phyloP scores from a whole-genome alignment of 2,113 vertebrate genomes.

The Zapus hudsonius region DNA sequence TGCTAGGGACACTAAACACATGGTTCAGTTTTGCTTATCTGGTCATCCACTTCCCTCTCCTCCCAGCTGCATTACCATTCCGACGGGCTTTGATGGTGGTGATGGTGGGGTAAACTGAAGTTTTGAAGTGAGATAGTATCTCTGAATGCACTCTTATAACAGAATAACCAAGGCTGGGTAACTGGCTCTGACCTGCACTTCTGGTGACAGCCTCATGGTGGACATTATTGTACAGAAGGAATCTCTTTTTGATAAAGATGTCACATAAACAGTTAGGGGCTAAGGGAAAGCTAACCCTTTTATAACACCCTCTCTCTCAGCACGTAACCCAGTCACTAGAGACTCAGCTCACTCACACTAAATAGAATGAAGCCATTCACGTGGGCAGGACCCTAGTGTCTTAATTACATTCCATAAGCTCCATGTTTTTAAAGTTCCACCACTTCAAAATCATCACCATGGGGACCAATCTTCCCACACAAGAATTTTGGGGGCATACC shows the following conservation, averaged over 20 bases:
- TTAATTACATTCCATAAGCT: neutral
- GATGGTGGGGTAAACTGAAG: neutral
- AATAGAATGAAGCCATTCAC: neutral
- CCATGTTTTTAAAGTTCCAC: neutral
- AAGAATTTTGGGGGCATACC: neutral
- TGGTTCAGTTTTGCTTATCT: neutral
- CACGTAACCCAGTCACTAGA: neutral
- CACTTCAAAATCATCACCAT: neutral
- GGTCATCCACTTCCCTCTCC: neutral
- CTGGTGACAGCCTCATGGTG: neutral
- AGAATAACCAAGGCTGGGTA: neutral
- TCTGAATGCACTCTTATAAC: neutral
- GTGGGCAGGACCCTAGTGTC: neutral
- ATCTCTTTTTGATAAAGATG: neutral
- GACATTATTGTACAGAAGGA: too few species aligned
- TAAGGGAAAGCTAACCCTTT: neutral
- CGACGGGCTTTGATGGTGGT: neutral
- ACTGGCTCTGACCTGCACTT: neutral
- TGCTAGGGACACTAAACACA: neutral
- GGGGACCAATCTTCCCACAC: neutral
- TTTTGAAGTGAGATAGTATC: neutral
- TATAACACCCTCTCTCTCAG: neutral
- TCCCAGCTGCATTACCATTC: neutral
- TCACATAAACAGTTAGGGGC: neutral
- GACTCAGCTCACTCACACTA: neutral